Conservation (phyloP, 2,888 invertebrate genomes). For the Stenchaetothrips biformis region DNA sequence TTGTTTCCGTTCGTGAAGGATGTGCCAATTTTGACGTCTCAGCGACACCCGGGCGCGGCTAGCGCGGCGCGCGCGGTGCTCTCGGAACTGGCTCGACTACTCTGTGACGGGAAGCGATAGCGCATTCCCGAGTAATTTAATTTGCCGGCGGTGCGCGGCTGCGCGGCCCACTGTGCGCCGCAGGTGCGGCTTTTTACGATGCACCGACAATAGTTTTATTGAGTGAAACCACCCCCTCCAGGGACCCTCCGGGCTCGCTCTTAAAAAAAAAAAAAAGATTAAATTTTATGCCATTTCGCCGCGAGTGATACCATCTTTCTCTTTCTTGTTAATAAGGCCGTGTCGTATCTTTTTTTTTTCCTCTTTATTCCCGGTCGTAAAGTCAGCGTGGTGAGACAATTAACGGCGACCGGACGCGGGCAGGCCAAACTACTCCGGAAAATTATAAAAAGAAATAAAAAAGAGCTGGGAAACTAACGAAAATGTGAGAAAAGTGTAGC, state of each 20-base stretch:
- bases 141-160: no score
- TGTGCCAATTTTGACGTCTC: no score
- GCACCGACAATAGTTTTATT: background rate
- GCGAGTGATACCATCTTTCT: background rate
- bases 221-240: background rate
- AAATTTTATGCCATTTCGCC: constrained; percentile 11
- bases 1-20: no score
- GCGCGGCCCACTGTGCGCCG: background rate
- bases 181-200: background rate
- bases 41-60: no score
- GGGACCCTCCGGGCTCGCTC: background rate
- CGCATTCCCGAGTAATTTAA: no score
- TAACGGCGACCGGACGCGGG: background rate
- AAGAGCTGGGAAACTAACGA: no score
- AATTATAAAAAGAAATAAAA: no score
- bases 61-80: no score
- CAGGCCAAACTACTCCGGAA: no score
- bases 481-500: no score
- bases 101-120: no score
- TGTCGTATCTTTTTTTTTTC: constrained; percentile 14
- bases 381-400: constrained; percentile 16
- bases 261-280: background rate
- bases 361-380: background rate
- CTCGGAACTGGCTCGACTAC: no score
- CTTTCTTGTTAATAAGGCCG: constrained; percentile 11